Base-by-base conservation (phyloP, 2,888 invertebrate genomes). In the Archips crataeganus region DNA sequence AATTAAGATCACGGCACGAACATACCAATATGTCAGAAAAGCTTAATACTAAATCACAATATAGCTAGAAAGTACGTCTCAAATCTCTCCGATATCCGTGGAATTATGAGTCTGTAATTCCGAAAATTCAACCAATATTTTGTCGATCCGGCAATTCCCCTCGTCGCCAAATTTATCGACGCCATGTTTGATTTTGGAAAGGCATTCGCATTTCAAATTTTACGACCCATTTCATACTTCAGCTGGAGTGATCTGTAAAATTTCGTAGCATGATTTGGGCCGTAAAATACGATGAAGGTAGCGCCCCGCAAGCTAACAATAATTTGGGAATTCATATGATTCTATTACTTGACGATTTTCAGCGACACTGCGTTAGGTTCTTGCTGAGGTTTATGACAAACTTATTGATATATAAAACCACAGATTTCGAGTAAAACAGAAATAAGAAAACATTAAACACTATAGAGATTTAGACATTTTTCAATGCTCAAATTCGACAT, bases 241-340 rank as follows among this genome's bases (percentile, higher is more conserved):
- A 68, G 67, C 36, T 62, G 57, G 72, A 73, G 68, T 73, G 68
- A 73, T 73, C 72, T 73, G 72, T 68, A 68, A 72, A 72, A 73
- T 73, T 73, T 68, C 64, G 59, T 15, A 47, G 63, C 63, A 39
- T 63, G 72, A 73, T 73, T 62, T 68, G 62, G 72, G 54, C 67
- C 67, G 72, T 73, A 67, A 73, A 72, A 63, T 57, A 57, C 57
- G 42, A 62, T 36, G 57, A 36, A 47, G 62, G 36, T 54, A 54
- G n/a, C 36, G 51, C 65, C 23, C 23, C 34, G 64, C 36, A 47
- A 36, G 71, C 49, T 51, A 66, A 68, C 67, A 62, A 68, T 72
- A 72, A 72, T 66, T 72, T 68, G 57, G 67, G 62, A 63, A 63
- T 68, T 62, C 62, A 57, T 62, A 47, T 68, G 66, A 72, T 47